Evolutionary conservation across 1,140 invertebrate species (phyloP), one percentile per base, ranked within the genome.

Genomic region (Pararge aegeria): DNA sequence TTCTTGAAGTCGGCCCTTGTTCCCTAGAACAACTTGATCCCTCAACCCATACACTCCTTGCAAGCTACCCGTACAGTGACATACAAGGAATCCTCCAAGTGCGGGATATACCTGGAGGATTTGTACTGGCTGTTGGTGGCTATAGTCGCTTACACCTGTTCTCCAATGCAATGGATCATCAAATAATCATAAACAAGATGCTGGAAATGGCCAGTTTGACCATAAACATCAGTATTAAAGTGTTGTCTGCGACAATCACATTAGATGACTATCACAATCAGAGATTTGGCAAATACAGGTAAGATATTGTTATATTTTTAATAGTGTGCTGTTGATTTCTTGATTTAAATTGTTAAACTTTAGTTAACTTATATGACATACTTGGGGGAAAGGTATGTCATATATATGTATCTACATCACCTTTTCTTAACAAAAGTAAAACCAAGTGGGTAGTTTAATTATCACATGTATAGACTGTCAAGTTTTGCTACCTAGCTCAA

Each of bases 231-330:
- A 93, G 92, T 55, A 95, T 99, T 54, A 95, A 95, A 91, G 93
- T 97, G 55, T 91, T 95, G 55, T 95, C 95, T 68, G 94, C 96
- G 40, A 93, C 94, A 64, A 96, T 98, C 42, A 95, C 94, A 1
- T 88, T 96, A 59, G 95, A 98, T 61, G 94, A 98, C 75, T 98
- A 97, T 89, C 92, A 95, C 69, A 91, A 93, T 68, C 94, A 97
- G 78, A 91, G 97, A 80, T 94, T 99, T 75, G 98, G 98, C 57
- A 97, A 97, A 84, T 98, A 94, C 85, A 96, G 96, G 95, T 96
- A 86, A 83, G 38, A 16, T 5, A 10, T 16, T 5, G 4, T 34
- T 6, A 12, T 4, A 24, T 24, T 24, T 2, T 24, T 24, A 24
- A 7, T 2, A 24, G 7, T 4, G 7, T 24, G n/a, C n/a, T n/a